Evolutionary conservation across 2,797 vertebrate species (phyloP), one percentile per base, ranked within the genome.

Genomic region (Paratrypauchen microcephalus): DNA sequence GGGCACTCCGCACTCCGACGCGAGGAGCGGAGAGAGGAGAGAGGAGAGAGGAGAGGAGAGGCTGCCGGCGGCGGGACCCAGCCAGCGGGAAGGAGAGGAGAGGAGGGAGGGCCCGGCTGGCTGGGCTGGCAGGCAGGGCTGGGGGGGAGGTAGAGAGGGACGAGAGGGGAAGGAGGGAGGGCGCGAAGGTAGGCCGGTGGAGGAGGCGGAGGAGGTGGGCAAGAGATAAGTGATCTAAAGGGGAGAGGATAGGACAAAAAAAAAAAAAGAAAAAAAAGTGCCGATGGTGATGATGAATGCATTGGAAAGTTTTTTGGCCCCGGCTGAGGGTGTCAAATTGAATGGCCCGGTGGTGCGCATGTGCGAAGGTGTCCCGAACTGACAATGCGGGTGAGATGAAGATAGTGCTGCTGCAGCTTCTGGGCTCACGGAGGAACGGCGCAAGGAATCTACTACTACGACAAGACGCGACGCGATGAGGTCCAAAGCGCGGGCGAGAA

Each of bases 311-410:
- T 98, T 97, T 97, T 97, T 97, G 96, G 97, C 96, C 95, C 94
- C 92, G 94, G 95, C 55, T 94, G 95, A 95, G 95, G 96, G 97
- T 98, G 96, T 98, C 96, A 97, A 96, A 97, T 98, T 96, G 97
- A 97, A 96, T 91, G 96, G 95, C 95, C 94, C 50, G 39, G 39
- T 98, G 95, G 59, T 97, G 97, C 96, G 97, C 96, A 98, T 98
- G 97, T 98, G 97, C 96, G 95, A 97, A 98, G 96, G 97, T 98
- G 96, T 98, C 97, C 96, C 50, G 94, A 96, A 98, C 96, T 98
- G 97, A 98, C 97, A 98, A 98, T 98, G 96, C 96, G 96, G 90
- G 94, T 96, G 96, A 96, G 96, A 98, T 97, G 97, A 97, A 97
- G 96, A 97, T 96, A 97, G 97, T 96, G 95, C 95, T 94, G 95